Evolutionary conservation across 2,113 vertebrate species (phyloP).

Genomic region (Daboia siamensis): DNA sequence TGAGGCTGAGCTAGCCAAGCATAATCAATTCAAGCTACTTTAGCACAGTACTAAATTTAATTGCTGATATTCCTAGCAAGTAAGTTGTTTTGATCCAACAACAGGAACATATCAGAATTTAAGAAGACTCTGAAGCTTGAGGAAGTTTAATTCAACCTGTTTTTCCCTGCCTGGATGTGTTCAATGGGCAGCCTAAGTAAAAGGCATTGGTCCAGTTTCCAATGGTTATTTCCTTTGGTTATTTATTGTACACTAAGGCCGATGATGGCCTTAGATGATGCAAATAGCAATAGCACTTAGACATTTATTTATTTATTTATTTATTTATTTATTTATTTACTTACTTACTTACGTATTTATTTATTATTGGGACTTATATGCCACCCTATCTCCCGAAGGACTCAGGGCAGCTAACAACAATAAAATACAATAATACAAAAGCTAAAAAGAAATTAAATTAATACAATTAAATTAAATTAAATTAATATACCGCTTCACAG

Average conservation of each 20-base stretch:
- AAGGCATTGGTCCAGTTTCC: not conserved
- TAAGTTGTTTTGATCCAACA: not conserved
- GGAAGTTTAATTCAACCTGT: not conserved
- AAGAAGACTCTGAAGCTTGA: not conserved
- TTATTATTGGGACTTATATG: too few relatives aligned
- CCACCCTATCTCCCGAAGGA: too few relatives aligned
- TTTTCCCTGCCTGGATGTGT: not conserved
- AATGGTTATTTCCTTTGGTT: not conserved
- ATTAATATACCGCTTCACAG: too few relatives aligned
- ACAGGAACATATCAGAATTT: not conserved
- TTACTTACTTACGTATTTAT: too few relatives aligned
- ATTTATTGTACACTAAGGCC: not conserved
- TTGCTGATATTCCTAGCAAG: not conserved
- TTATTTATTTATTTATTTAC: too few relatives aligned
- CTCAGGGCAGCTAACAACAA: too few relatives aligned
- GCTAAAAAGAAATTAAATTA: too few relatives aligned
- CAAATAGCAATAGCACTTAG: too few relatives aligned
- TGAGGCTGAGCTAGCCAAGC: not conserved
- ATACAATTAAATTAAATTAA: too few relatives aligned
- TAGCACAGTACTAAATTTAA: not conserved
- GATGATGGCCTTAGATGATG: too few relatives aligned
- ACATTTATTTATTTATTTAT: too few relatives aligned
- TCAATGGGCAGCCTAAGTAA: not conserved
- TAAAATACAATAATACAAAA: too few relatives aligned
- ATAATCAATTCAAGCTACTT: not conserved